phyloP scores from a whole-genome alignment of 2,888 invertebrate genomes.

The Macaria notata region DNA sequence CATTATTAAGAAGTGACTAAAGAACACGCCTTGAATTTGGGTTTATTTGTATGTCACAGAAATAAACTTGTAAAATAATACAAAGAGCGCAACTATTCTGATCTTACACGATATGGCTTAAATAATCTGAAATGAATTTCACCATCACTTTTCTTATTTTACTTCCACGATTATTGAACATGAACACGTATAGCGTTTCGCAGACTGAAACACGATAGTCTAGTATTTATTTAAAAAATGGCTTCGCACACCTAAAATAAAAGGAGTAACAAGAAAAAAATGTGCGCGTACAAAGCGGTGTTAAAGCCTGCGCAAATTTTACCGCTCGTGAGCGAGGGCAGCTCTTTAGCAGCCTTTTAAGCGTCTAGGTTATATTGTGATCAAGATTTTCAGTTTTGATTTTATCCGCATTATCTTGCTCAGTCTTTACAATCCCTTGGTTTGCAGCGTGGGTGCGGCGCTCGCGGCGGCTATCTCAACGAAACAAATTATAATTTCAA shows the following conservation, averaged over 20 bases:
- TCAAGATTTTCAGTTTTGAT: too few relatives aligned
- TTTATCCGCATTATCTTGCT: too few relatives aligned
- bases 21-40: conserved; percentile 23
- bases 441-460: conserved; percentile 62
- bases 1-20: conserved; percentile 22
- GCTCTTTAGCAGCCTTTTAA: too few relatives aligned
- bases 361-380: too few relatives aligned
- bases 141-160: too few relatives aligned
- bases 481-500: conserved; percentile 80
- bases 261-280: conserved; percentile 22
- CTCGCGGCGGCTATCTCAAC: conserved; percentile 73
- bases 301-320: conserved; percentile 20
- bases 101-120: too few relatives aligned
- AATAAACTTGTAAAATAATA: too few relatives aligned
- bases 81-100: too few relatives aligned
- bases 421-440: not conserved
- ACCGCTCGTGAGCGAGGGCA: too few relatives aligned
- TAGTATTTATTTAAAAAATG: conserved; percentile 22
- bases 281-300: conserved; percentile 26
- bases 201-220: conserved; percentile 10
- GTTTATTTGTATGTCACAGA: too few relatives aligned
- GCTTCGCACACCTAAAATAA: conserved; percentile 15
- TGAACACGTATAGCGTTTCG: not conserved
- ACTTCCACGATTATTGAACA: not conserved
- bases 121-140: too few relatives aligned